These are phyloP conservation scores for Brotula barbata DNA, from an alignment of 2,797 vertebrate species.

Conservation along the genomic window DNA sequence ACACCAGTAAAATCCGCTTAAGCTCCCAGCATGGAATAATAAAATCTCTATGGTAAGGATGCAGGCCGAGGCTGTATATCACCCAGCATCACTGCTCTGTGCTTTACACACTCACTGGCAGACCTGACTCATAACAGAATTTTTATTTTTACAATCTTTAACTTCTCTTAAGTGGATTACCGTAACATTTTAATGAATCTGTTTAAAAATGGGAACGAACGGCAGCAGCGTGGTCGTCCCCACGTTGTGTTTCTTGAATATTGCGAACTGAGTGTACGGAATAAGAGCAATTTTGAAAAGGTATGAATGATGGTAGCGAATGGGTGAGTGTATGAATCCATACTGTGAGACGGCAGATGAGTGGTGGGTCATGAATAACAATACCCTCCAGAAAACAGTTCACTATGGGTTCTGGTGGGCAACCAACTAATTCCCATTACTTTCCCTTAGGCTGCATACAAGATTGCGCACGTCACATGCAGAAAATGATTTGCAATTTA, in stretches of 20 bases:
- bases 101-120: not conserved
- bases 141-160: not conserved
- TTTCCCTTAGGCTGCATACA: not conserved
- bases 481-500: too few species aligned
- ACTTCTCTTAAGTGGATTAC: not conserved
- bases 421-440: not conserved
- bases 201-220: not conserved
- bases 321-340: not conserved
- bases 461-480: not conserved
- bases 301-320: too few species aligned
- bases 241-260: too few species aligned
- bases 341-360: not conserved
- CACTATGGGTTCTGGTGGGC: not conserved
- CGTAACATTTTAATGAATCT: not conserved
- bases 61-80: constrained; percentile 10
- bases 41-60: constrained; percentile 32
- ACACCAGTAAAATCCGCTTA: constrained; percentile 28
- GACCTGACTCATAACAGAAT: not conserved
- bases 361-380: not conserved
- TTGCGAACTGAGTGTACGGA: not conserved
- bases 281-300: not conserved
- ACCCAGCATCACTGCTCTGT: constrained; percentile 8
- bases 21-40: constrained; percentile 28
- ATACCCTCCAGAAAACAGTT: not conserved
- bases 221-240: not conserved